Base-by-base conservation (phyloP, 1,140 invertebrate species). In the Galleria mellonella region DNA sequence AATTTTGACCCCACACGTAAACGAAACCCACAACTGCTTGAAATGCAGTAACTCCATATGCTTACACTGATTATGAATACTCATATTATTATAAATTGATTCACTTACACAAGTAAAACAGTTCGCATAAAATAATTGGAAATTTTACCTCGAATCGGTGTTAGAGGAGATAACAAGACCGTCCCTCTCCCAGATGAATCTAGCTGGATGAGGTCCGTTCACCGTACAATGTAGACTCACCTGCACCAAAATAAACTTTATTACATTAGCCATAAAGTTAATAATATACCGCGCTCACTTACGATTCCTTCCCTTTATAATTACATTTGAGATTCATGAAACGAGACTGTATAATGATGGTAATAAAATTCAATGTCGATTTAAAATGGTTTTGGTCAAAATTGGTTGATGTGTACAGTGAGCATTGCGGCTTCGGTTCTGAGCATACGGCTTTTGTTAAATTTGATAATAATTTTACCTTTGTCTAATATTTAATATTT, bases 131-230 rank as follows among this genome's bases (percentile, higher is more conserved):
- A 31, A 31, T n/a, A 1, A 17, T 37, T 17, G 14, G 2, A 33
- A 27, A 8, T 23, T 23, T 23, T 56, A 83, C 81, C 81, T 84
- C 9, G 78, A 76, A 68, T 84, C 81, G 4, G 74, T 83, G 47
- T 81, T 84, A 10, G 78, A 72, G 6, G 78, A 81, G 41, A 84
- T 70, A 43, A 81, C 62, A 38, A 79, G 62, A 4, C 78, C 75
- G 43, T 84, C 81, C 49, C 81, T 67, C 47, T 84, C 81, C 81
- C 81, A 84, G 47, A 81, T 59, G 56, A 84, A 77, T 54, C 75
- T 72, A 4, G 69, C 74, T 28, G 79, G 77, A 58, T 83, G 75
- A 32, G 67, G 74, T 4, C 76, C 72, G 38, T 66, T 83, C 23
- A 81, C 62, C 9, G 69, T 66, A 55, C 81, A 83, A 33, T 81